A percentile compares a stretch with the other conserved stretches of the same genome.
Conservation (phyloP, 2,113 vertebrate genomes). For the Bambusicola thoracicus region DNA sequence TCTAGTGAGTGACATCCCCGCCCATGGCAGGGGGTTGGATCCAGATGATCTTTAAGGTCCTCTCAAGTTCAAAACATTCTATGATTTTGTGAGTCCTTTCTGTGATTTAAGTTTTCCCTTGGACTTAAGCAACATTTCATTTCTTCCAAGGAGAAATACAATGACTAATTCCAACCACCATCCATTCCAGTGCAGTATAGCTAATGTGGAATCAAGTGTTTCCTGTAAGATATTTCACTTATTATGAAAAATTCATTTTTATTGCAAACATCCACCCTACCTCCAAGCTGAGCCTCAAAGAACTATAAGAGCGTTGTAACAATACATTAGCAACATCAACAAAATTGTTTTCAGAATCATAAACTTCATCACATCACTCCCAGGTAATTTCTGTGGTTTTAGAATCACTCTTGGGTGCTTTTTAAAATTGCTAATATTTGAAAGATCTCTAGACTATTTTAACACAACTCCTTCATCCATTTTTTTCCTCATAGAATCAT, state of each 20-base stretch:
- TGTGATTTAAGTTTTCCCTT: not conserved
- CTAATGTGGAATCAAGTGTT: not conserved
- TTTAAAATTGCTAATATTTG: not conserved
- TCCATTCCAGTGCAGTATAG: not conserved
- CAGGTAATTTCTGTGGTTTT: not conserved
- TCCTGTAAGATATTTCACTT: not conserved
- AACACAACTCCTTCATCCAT: accelerated
- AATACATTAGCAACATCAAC: not conserved
- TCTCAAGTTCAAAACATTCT: too few relatives aligned
- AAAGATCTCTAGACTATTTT: not conserved
- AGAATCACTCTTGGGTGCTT: accelerated
- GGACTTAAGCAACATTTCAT: not conserved
- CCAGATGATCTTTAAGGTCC: too few relatives aligned
- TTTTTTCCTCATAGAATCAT: not conserved
- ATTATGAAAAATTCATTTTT: not conserved
- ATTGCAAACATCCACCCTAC: not conserved
- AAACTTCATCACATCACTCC: not conserved
- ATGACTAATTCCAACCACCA: not conserved
- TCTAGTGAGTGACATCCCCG: too few relatives aligned
- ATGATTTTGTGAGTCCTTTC: too few relatives aligned
- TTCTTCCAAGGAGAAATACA: not conserved
- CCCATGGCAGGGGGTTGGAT: too few relatives aligned
- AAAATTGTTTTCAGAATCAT: not conserved
- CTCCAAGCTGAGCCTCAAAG: not conserved
- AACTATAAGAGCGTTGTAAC: not conserved